phyloP scores from a whole-genome alignment of 2,888 invertebrate genomes.

The Altica lythri region DNA sequence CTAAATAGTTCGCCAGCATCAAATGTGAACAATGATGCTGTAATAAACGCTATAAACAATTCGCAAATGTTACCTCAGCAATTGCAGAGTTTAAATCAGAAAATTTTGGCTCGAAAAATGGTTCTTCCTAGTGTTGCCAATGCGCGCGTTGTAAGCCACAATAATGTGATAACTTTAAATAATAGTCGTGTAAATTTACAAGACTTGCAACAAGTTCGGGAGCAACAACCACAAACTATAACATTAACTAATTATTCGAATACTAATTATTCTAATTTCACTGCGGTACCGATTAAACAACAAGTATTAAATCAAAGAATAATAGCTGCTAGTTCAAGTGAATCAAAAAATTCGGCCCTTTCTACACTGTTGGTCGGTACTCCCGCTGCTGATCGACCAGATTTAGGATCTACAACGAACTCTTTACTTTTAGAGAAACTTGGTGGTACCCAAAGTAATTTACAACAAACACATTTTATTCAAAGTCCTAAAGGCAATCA shows the following conservation, averaged over 20 bases:
- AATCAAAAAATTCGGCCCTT: conserved; percentile 57
- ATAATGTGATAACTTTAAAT: conserved; percentile 56
- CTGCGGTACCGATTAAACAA: conserved; percentile 53
- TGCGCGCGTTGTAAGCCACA: conserved; percentile 55
- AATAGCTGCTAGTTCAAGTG: conserved; percentile 28
- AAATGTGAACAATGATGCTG: conserved; percentile 60
- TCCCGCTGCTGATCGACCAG: conserved; percentile 64
- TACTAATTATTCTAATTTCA: conserved; percentile 47
- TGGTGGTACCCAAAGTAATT: conserved; percentile 56
- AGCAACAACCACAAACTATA: conserved; percentile 52
- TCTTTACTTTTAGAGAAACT: conserved; percentile 61
- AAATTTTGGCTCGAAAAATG: conserved; percentile 62
- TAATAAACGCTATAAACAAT: conserved; percentile 57
- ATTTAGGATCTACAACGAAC: conserved; percentile 60
- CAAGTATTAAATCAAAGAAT: conserved; percentile 43
- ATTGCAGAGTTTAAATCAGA: conserved; percentile 50
- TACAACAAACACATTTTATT: conserved; percentile 45
- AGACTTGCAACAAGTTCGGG: conserved; percentile 40
- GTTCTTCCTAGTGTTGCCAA: conserved; percentile 61
- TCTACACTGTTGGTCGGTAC: conserved; percentile 65
- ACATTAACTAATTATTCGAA: conserved; percentile 53
- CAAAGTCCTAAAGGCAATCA: conserved; percentile 48
- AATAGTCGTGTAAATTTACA: conserved; percentile 48
- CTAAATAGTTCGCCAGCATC: conserved; percentile 78
- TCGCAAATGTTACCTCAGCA: conserved; percentile 52